Conservation (phyloP, 2,113 vertebrate species). For the Nipponia nippon region DNA sequence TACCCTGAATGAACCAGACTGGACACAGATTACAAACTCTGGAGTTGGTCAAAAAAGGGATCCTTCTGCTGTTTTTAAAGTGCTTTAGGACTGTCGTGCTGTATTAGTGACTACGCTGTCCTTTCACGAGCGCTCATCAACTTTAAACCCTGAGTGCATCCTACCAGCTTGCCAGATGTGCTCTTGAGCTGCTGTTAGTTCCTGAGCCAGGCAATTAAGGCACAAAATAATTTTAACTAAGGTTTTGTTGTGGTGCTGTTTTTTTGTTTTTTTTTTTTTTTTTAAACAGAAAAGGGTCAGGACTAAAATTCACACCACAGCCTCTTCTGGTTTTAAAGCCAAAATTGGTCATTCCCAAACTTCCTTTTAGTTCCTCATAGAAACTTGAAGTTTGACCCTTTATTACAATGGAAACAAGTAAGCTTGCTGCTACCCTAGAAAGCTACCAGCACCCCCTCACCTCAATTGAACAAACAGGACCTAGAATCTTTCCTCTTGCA, state of each 20-base stretch:
- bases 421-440: not conserved
- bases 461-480: not conserved
- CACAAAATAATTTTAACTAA: not conserved
- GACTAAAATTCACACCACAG: not conserved
- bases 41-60: not conserved
- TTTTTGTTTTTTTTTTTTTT: not conserved
- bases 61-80: not conserved
- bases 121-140: not conserved
- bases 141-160: not conserved
- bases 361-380: not conserved
- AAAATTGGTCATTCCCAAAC: not conserved
- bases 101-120: not conserved
- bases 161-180: not conserved
- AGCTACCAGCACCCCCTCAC: not conserved
- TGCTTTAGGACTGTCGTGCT: not conserved
- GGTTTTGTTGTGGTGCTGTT: not conserved
- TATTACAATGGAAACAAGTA: not conserved
- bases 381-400: not conserved
- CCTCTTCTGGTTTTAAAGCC: not conserved
- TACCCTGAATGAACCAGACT: not conserved
- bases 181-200: not conserved
- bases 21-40: not conserved
- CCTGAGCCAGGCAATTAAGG: slow-evolving; percentile 2
- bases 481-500: not conserved
- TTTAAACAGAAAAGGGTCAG: not conserved